These are phyloP conservation scores for Tetranychus piercei DNA, from an alignment of 2,888 invertebrate genomes.

Conservation along the genomic window DNA sequence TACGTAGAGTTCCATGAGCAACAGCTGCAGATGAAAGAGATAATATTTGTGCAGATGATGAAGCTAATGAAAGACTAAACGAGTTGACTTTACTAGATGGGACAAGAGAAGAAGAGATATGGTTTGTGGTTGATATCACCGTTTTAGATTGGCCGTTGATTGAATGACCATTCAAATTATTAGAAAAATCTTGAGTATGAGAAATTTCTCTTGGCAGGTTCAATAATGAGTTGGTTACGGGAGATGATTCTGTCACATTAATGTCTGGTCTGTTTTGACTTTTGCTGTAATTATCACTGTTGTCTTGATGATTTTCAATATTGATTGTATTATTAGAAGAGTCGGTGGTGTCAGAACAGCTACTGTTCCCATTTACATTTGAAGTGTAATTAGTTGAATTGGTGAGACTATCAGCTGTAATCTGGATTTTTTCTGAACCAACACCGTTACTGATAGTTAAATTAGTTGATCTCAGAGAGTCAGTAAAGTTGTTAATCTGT, in stretches of 20 bases:
- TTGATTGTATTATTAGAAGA: not conserved
- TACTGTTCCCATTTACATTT: not conserved
- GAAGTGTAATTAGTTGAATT: not conserved
- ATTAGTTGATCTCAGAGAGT: not conserved
- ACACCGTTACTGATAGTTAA: not conserved
- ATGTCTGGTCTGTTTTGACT: not conserved
- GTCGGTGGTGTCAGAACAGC: not conserved
- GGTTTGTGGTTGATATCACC: not conserved
- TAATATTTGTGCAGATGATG: not conserved
- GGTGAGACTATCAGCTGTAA: not conserved
- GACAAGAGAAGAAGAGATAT: not conserved
- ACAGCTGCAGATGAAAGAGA: not conserved
- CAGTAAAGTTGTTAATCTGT: not conserved
- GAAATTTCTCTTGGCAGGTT: not conserved
- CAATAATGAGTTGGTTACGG: not conserved
- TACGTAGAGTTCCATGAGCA: conserved; percentile 33
- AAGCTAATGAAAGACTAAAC: not conserved
- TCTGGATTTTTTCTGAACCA: too few relatives aligned
- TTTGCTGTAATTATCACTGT: not conserved
- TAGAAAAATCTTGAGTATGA: not conserved
- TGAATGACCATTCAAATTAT: not conserved
- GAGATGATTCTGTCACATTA: not conserved
- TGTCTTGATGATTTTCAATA: not conserved
- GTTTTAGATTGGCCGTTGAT: not conserved
- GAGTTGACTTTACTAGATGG: not conserved